Percentiles rank a stretch among this genome's conserved stretches.
Evolutionary conservation across 2,888 invertebrate genomes (phyloP).

Genomic region (Drosophila mimica): DNA sequence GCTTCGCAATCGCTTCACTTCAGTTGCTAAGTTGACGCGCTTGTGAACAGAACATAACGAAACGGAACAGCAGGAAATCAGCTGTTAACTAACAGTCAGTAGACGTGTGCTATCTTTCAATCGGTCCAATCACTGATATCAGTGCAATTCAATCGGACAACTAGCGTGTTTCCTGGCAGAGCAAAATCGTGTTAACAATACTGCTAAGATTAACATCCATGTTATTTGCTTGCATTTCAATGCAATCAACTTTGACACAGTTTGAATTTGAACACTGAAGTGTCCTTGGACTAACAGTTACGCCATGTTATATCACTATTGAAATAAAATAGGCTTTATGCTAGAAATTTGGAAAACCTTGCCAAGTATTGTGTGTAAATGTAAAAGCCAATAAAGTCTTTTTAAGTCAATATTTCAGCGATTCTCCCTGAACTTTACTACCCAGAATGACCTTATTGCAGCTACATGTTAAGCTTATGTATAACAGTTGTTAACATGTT

Average conservation of each 20-base stretch:
- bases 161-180: slow-evolving; percentile 30
- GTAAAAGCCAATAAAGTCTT: no score
- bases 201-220: slow-evolving; percentile 19
- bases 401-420: no score
- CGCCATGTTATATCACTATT: background rate
- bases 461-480: background rate
- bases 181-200: slow-evolving; percentile 23
- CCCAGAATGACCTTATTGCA: background rate
- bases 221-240: slow-evolving; percentile 26
- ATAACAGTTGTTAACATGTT: background rate
- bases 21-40: slow-evolving; percentile 72
- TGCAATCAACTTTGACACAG: slow-evolving; percentile 44
- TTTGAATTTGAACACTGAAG: slow-evolving; percentile 9
- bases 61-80: slow-evolving; percentile 12
- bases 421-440: background rate
- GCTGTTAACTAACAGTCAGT: slow-evolving; percentile 34
- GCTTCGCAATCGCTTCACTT: slow-evolving; percentile 43
- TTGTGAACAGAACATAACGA: slow-evolving; percentile 54
- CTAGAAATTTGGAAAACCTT: background rate
- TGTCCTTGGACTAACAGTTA: background rate
- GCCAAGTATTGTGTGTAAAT: background rate
- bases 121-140: slow-evolving; percentile 36
- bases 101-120: slow-evolving; percentile 53
- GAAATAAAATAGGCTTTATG: background rate
- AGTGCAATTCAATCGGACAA: slow-evolving; percentile 16